These are phyloP conservation scores for Procavia capensis DNA, from an alignment of 2,113 vertebrate species.

Conservation along the genomic window DNA sequence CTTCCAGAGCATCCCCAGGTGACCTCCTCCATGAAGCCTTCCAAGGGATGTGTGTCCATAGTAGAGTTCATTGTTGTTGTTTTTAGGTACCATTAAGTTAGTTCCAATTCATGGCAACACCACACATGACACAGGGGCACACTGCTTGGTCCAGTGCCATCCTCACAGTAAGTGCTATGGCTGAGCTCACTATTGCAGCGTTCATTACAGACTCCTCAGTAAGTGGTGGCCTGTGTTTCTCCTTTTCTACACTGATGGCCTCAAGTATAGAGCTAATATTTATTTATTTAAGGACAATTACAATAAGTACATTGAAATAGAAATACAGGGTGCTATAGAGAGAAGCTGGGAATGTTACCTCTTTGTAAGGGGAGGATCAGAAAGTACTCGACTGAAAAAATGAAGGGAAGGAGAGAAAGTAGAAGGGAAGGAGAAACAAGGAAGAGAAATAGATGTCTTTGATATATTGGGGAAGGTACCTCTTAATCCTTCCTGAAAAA, in stretches of 20 bases:
- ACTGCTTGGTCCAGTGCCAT: too few species aligned
- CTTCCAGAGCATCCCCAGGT: neutral
- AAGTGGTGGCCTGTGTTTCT: fast-evolving
- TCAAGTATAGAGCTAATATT: neutral
- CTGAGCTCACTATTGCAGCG: too few species aligned
- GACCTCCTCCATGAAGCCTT: too few species aligned
- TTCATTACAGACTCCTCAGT: neutral
- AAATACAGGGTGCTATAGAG: neutral
- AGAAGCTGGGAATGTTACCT: fast-evolving
- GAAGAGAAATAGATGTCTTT: neutral
- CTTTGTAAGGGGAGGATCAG: neutral
- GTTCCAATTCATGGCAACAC: too few species aligned
- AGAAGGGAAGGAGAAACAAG: neutral
- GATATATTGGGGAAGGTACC: neutral
- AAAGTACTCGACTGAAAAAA: neutral
- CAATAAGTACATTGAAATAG: neutral
- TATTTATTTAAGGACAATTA: neutral
- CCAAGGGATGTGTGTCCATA: fast-evolving
- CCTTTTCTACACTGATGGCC: too few species aligned
- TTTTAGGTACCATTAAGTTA: too few species aligned
- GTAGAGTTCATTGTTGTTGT: too few species aligned
- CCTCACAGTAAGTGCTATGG: too few species aligned
- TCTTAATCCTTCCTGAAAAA: slow-evolving; percentile 45
- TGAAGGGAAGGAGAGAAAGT: too few species aligned
- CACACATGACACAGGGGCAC: too few species aligned